Percentiles rank a stretch among this genome's conserved stretches.
Evolutionary conservation across 1,140 invertebrate genomes (phyloP).

Genomic region (Venturia canescens): DNA sequence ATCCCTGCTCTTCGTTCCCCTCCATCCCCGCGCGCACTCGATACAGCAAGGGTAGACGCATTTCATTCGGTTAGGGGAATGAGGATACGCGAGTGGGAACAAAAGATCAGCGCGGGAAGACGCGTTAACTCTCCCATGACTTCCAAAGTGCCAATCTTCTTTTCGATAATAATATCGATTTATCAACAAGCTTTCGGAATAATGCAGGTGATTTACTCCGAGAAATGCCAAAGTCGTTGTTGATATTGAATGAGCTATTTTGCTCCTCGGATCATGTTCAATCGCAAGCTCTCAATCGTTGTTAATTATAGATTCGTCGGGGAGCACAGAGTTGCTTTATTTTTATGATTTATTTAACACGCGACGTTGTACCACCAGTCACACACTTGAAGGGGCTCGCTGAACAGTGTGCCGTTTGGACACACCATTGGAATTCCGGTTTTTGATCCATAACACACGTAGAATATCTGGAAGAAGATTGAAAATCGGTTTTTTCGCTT

Average conservation of each 20-base stretch:
- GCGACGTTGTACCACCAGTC: constrained; percentile 76
- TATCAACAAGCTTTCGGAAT: too few species aligned
- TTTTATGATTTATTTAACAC: constrained; percentile 57
- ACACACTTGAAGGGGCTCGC: constrained; percentile 73
- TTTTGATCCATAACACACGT: constrained; percentile 73
- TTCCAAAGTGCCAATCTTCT: too few species aligned
- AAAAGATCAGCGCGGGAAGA: constrained; percentile 7
- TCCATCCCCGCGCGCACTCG: too few species aligned
- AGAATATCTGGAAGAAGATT: constrained; percentile 67
- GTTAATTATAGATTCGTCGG: neutral
- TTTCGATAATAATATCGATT: too few species aligned
- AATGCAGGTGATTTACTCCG: too few species aligned
- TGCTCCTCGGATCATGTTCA: neutral
- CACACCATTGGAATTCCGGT: constrained; percentile 76
- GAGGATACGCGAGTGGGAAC: neutral
- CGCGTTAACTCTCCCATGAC: neutral
- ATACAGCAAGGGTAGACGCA: neutral
- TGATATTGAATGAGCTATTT: neutral
- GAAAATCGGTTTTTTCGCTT: too few species aligned
- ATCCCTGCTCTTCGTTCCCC: constrained; percentile 30
- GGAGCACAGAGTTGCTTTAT: neutral
- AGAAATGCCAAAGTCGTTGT: neutral
- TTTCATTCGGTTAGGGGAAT: neutral
- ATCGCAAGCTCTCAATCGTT: neutral
- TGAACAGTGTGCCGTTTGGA: constrained; percentile 77